phyloP scores from a whole-genome alignment of 2,113 vertebrate species.

The Lepisosteus osseus region DNA sequence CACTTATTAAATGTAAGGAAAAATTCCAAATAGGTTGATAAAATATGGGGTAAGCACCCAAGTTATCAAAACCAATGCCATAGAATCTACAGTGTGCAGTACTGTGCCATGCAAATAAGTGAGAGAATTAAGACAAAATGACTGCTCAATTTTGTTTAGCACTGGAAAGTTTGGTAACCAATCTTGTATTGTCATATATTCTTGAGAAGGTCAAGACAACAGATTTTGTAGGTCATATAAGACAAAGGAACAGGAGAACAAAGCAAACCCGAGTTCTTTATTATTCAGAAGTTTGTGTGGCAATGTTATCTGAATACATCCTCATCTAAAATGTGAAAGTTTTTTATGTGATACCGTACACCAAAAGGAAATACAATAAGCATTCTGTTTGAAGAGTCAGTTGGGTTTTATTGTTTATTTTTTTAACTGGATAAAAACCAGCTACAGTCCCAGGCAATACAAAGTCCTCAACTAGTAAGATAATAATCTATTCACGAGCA shows the following conservation, averaged over 20 bases:
- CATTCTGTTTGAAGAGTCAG: slow-evolving; percentile 32
- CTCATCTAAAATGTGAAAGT: slow-evolving; percentile 26
- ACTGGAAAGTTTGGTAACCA: background rate
- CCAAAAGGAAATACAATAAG: slow-evolving; percentile 24
- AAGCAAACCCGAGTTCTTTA: slow-evolving; percentile 30
- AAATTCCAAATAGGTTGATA: too few relatives aligned
- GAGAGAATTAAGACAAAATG: too few relatives aligned
- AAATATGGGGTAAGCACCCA: too few relatives aligned
- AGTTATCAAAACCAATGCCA: too few relatives aligned
- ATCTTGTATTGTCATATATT: background rate
- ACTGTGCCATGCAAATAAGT: too few relatives aligned
- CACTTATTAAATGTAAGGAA: too few relatives aligned
- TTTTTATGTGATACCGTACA: slow-evolving; percentile 21
- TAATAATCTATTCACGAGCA: too few relatives aligned
- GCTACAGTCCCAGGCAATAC: slow-evolving; percentile 1
- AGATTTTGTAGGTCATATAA: slow-evolving; percentile 13
- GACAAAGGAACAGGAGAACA: slow-evolving; percentile 28
- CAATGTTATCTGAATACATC: slow-evolving; percentile 17
- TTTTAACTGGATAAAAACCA: slow-evolving; percentile 8
- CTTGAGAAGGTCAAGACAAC: background rate
- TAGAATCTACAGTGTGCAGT: too few relatives aligned
- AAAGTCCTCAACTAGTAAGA: too few relatives aligned
- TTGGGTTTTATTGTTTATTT: background rate
- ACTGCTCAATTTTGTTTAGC: background rate
- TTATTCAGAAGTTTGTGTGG: slow-evolving; percentile 16